These are phyloP conservation scores for Sander vitreus DNA, from an alignment of 2,113 vertebrate genomes.

Conservation along the genomic window DNA sequence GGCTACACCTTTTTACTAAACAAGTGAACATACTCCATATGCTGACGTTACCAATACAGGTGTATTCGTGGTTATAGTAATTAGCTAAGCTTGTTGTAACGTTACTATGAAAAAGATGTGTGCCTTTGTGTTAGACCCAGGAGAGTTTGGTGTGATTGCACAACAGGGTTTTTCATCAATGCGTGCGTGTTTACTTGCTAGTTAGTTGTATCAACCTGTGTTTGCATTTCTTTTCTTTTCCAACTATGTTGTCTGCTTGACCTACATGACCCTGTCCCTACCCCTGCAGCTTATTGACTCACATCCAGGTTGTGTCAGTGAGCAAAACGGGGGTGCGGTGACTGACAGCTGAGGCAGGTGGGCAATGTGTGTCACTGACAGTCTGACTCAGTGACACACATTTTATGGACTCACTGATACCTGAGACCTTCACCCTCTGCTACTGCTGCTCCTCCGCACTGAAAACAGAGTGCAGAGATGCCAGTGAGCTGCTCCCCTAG, in stretches of 20 bases:
- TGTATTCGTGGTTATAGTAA: not conserved
- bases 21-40: not conserved
- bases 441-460: not conserved
- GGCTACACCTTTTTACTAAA: not conserved
- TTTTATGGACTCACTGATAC: slow-evolving; percentile 48
- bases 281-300: not conserved
- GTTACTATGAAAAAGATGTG: not conserved
- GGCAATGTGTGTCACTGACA: slow-evolving; percentile 5
- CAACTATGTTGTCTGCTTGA: not conserved
- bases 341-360: slow-evolving; percentile 74
- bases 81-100: not conserved
- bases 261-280: not conserved
- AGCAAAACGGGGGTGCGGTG: slow-evolving; percentile 21
- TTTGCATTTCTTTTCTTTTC: not conserved
- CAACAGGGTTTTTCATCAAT: not conserved
- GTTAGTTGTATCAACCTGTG: not conserved
- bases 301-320: slow-evolving; percentile 35
- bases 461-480: not conserved
- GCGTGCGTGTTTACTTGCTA: not conserved
- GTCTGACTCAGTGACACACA: slow-evolving; percentile 39
- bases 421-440: slow-evolving; percentile 46
- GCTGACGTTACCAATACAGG: not conserved
- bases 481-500: not conserved
- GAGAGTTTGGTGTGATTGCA: not conserved
- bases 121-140: not conserved